A percentile compares a stretch with the other conserved stretches of the same genome.
These are phyloP conservation scores for Cheilosia pagana DNA, from an alignment of 2,888 invertebrate genomes.

Conservation along the genomic window DNA sequence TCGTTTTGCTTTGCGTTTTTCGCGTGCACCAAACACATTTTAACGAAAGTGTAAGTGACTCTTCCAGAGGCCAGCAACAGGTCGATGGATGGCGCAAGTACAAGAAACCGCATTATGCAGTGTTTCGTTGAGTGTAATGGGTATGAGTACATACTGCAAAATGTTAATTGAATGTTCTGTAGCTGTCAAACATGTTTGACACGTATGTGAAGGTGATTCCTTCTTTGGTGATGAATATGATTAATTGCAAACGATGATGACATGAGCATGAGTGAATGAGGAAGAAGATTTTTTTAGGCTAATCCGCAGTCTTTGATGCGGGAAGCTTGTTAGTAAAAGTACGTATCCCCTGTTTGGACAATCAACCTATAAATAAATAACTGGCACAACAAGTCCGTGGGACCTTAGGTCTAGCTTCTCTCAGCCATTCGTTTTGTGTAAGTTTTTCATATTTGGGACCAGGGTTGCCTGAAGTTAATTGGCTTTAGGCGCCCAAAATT, in stretches of 20 bases:
- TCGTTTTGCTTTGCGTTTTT: conserved; percentile 26
- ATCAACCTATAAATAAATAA: too few relatives aligned
- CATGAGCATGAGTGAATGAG: background rate
- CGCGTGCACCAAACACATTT: conserved; percentile 14
- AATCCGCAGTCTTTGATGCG: too few relatives aligned
- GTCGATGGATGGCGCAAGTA: conserved; percentile 1
- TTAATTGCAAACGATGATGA: conserved; percentile 13
- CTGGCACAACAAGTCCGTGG: too few relatives aligned
- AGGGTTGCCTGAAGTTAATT: too few relatives aligned
- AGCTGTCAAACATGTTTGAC: conserved; percentile 65
- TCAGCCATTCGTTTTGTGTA: too few relatives aligned
- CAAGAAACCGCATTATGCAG: background rate
- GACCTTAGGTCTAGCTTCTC: too few relatives aligned
- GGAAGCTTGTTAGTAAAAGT: too few relatives aligned
- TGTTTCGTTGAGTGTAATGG: background rate
- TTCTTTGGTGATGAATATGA: background rate
- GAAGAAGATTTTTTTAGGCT: too few relatives aligned
- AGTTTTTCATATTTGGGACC: too few relatives aligned
- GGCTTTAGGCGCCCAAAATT: too few relatives aligned
- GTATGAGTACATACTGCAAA: too few relatives aligned
- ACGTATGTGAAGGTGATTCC: conserved; percentile 36
- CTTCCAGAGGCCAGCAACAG: conserved; percentile 4
- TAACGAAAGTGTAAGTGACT: conserved; percentile 46
- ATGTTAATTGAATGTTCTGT: conserved; percentile 13
- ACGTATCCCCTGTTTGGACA: too few relatives aligned